Base-by-base conservation (phyloP, 2,797 vertebrate species). In the Lepus townsendii region DNA sequence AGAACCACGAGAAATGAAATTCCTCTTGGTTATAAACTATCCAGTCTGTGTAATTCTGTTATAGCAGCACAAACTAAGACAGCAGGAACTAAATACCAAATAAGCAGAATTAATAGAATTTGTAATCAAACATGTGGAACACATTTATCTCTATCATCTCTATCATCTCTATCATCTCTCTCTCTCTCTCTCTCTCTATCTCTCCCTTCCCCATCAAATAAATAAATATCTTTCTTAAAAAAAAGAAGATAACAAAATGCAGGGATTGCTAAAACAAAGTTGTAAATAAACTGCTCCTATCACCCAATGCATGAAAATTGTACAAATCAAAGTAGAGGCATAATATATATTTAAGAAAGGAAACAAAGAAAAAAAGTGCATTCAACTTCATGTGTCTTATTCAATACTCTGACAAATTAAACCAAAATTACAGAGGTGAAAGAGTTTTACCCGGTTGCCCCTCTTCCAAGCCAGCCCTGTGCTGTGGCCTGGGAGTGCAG, bases 361-460 rank as follows among this genome's bases (percentile, higher is more conserved):
- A 90, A 90, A 66, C 16, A 14, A n/a, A 42, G 57, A 38, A 22
- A 78, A 57, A 76, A 79, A 72, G 12, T 27, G 0, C 19, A 26
- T 88, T 97, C 69, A 95, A 76, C 73, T 92, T 95, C 80, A 79
- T 13, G 54, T 1, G 19, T 88, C 78, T 91, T 90, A 86, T 68
- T 88, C 42, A 66, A 47, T 79, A 32, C 9, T 80, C 79, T 87
- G 60, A 88, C 22, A 78, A 57, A 75, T 1, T 20, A 10, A 95
- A 32, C 63, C 76, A 68, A 96, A 96, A 97, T 95, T 95, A 91
- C 1, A 93, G 78, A 24, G 71, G 42, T 66, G 38, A 71, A 86
- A 52, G 54, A 66, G 32, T 72, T 87, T 93, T 38, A 90, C 35
- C 35, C 35, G 35, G 35, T 35, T 35, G 35, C 35, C 35, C 35